These are phyloP conservation scores for Rhodophaea formosa DNA, from an alignment of 2,888 invertebrate genomes.

Conservation along the genomic window DNA sequence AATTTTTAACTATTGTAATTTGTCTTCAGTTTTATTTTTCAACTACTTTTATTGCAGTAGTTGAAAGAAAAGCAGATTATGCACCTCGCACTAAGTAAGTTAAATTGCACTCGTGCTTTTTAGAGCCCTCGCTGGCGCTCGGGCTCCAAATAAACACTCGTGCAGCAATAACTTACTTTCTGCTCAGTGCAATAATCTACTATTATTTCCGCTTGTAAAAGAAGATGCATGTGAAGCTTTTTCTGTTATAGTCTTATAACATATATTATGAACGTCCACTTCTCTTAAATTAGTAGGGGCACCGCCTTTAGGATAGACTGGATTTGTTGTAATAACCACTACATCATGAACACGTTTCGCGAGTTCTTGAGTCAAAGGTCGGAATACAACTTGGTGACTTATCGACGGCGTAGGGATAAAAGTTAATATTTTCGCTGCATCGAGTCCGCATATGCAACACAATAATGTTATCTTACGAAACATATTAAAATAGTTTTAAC, in stretches of 20 bases:
- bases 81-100: too few relatives aligned
- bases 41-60: too few relatives aligned
- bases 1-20: too few relatives aligned
- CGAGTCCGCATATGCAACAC: not conserved
- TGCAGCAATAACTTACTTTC: too few relatives aligned
- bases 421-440: conserved; percentile 47
- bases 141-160: too few relatives aligned
- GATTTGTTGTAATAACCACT: conserved; percentile 49
- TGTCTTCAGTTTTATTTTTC: too few relatives aligned
- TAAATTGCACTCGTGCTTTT: too few relatives aligned
- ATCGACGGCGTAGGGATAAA: conserved; percentile 50
- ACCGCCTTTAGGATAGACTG: conserved; percentile 39
- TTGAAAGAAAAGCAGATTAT: too few relatives aligned
- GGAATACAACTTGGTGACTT: conserved; percentile 55
- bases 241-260: conserved; percentile 41
- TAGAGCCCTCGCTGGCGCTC: too few relatives aligned
- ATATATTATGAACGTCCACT: conserved; percentile 48
- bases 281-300: conserved; percentile 46
- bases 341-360: conserved; percentile 56
- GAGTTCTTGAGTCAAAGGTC: conserved; percentile 47
- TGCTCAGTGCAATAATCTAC: too few relatives aligned
- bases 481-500: not conserved
- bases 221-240: conserved; percentile 19
- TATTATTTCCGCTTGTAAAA: conserved; percentile 15
- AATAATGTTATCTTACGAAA: not conserved